Evolutionary conservation across 1,140 invertebrate genomes (phyloP).

Genomic region (Limonius californicus): DNA sequence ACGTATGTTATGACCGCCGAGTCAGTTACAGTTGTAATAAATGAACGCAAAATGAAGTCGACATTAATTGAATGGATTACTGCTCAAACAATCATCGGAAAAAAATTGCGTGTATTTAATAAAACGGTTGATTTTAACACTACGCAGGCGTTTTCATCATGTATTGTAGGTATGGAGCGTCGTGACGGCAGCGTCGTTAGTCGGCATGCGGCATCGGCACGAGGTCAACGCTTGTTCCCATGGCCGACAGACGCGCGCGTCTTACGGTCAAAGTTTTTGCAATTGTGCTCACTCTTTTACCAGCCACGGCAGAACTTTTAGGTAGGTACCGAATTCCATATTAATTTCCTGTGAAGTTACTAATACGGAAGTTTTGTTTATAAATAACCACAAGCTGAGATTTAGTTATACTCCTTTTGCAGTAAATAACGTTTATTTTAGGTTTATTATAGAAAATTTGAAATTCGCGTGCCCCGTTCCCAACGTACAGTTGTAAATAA

Average conservation of each 20-base stretch:
- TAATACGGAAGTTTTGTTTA: slow-evolving; percentile 13
- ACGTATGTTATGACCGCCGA: background rate
- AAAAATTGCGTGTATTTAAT: no score
- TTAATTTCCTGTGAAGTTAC: background rate
- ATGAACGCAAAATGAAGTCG: background rate
- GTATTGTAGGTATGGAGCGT: slow-evolving; percentile 15
- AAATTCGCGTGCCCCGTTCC: slow-evolving; percentile 30
- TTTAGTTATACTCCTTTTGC: no score
- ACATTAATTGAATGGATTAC: slow-evolving; percentile 5
- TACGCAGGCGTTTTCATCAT: slow-evolving; percentile 24
- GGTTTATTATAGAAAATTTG: slow-evolving; percentile 33
- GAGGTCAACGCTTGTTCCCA: slow-evolving; percentile 21
- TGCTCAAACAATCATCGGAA: slow-evolving; percentile 9
- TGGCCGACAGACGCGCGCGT: slow-evolving; percentile 28
- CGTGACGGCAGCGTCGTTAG: slow-evolving; percentile 18
- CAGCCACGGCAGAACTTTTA: slow-evolving; percentile 25
- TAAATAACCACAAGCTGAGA: background rate
- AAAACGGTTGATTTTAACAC: background rate
- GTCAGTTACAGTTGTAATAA: background rate
- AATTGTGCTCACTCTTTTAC: slow-evolving; percentile 17
- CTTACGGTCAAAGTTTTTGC: slow-evolving; percentile 23
- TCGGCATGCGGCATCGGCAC: slow-evolving; percentile 29
- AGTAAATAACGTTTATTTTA: slow-evolving; percentile 8
- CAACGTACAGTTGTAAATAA: slow-evolving; percentile 19
- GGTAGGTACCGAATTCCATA: slow-evolving; percentile 13